Evolutionary conservation across 2,797 vertebrate species (phyloP).

Genomic region (Danio albolineatus): DNA sequence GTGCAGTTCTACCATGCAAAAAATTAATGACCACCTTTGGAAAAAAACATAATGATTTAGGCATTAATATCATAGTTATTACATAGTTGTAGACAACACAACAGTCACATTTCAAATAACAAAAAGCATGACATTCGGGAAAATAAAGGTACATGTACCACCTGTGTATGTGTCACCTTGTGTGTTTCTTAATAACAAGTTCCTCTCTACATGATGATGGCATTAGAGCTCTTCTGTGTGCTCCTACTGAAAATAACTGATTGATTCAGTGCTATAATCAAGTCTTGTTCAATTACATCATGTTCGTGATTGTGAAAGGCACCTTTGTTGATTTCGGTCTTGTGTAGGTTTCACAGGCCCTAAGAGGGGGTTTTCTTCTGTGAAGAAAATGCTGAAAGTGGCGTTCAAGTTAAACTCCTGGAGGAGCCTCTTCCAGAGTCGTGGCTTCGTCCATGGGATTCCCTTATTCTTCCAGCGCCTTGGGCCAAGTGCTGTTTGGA

Average conservation of each 20-base stretch:
- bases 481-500: constrained; percentile 40
- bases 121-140: too few relatives aligned
- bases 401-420: constrained; percentile 68
- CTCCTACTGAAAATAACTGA: constrained; percentile 72
- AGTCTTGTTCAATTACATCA: not conserved
- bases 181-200: constrained; percentile 51
- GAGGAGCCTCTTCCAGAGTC: constrained; percentile 70
- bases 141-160: too few relatives aligned
- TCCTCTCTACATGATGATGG: constrained; percentile 63
- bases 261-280: constrained; percentile 64
- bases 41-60: too few relatives aligned
- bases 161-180: constrained; percentile 52
- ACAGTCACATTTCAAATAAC: too few relatives aligned
- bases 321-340: constrained; percentile 28
- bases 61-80: too few relatives aligned
- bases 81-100: too few relatives aligned
- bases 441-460: constrained; percentile 53
- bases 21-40: too few relatives aligned
- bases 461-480: constrained; percentile 62
- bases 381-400: constrained; percentile 88
- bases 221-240: constrained; percentile 30
- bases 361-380: constrained; percentile 94
- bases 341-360: constrained; percentile 94
- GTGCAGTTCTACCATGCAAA: too few relatives aligned
- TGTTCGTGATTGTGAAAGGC: not conserved